Evolutionary conservation across 1,140 invertebrate species (phyloP).

Genomic region (Drosophila gunungcola): DNA sequence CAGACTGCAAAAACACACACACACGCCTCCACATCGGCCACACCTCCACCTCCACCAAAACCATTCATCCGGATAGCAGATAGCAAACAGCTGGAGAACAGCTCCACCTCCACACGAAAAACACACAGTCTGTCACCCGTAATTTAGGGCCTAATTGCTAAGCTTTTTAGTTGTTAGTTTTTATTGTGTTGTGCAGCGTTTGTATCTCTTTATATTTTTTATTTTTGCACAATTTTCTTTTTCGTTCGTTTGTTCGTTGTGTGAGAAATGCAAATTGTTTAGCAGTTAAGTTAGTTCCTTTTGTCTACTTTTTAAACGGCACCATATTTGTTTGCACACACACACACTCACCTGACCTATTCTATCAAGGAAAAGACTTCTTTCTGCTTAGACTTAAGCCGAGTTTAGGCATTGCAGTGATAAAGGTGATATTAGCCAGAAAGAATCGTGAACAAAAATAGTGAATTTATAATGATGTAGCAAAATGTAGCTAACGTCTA

Average conservation of each 20-base stretch:
- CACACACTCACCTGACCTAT: slow-evolving; percentile 24
- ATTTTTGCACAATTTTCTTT: slow-evolving; percentile 37
- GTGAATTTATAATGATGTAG: slow-evolving; percentile 73
- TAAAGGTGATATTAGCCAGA: slow-evolving; percentile 81
- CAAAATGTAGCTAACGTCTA: slow-evolving; percentile 31
- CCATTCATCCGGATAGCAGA: slow-evolving; percentile 41
- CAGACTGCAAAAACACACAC: slow-evolving; percentile 22
- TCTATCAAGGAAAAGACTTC: slow-evolving; percentile 61
- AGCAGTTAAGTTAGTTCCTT: slow-evolving; percentile 47
- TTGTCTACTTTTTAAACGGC: slow-evolving; percentile 44
- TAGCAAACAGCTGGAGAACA: slow-evolving; percentile 19
- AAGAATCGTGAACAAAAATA: slow-evolving; percentile 73
- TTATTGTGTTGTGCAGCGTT: slow-evolving; percentile 72
- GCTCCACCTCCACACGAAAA: slow-evolving; percentile 27
- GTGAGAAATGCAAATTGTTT: slow-evolving; percentile 25
- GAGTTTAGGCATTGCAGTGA: slow-evolving; percentile 70
- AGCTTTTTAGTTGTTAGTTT: slow-evolving; percentile 60
- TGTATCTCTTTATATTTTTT: slow-evolving; percentile 49
- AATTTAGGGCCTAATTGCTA: slow-evolving; percentile 60
- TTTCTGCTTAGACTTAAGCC: slow-evolving; percentile 66
- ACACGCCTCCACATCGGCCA: slow-evolving; percentile 53
- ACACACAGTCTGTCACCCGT: slow-evolving; percentile 54
- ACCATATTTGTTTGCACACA: slow-evolving; percentile 59
- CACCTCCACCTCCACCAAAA: slow-evolving; percentile 19
- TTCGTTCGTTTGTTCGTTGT: slow-evolving; percentile 21